These are phyloP conservation scores for Polydesmus complanatus DNA, from an alignment of 2,888 invertebrate genomes.

Conservation along the genomic window DNA sequence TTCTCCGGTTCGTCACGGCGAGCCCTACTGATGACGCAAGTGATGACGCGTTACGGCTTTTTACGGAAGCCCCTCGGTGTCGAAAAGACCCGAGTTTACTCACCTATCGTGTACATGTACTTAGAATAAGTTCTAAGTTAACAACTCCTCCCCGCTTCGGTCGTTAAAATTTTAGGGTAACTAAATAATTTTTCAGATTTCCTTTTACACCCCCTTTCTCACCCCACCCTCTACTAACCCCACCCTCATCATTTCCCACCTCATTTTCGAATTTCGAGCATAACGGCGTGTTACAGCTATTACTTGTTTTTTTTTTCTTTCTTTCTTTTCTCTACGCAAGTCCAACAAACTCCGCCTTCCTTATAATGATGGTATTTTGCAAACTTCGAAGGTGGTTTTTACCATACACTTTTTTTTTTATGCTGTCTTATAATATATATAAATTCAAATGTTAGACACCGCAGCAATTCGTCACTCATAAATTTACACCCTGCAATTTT, in stretches of 20 bases:
- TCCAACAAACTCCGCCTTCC: background rate
- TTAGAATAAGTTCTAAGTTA: background rate
- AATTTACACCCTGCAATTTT: background rate
- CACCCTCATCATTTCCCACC: background rate
- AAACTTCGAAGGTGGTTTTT: background rate
- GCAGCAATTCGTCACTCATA: background rate
- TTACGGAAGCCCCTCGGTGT: constrained; percentile 1
- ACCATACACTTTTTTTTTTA: background rate
- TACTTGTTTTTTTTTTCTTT: background rate
- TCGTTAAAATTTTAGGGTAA: background rate
- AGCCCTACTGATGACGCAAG: too few species aligned
- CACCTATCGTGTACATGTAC: background rate
- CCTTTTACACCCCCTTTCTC: background rate
- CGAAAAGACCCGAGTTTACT: background rate
- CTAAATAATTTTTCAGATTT: background rate
- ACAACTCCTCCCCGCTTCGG: background rate
- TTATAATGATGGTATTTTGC: background rate
- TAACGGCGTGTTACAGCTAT: background rate
- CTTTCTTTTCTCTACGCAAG: background rate
- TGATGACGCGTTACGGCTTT: too few species aligned
- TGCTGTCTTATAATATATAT: too few species aligned
- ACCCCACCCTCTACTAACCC: background rate
- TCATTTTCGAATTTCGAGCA: background rate
- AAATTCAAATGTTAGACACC: background rate
- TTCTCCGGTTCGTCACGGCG: too few species aligned